Conservation (phyloP, 1,140 invertebrate species). For the Saxidomus purpurata region DNA sequence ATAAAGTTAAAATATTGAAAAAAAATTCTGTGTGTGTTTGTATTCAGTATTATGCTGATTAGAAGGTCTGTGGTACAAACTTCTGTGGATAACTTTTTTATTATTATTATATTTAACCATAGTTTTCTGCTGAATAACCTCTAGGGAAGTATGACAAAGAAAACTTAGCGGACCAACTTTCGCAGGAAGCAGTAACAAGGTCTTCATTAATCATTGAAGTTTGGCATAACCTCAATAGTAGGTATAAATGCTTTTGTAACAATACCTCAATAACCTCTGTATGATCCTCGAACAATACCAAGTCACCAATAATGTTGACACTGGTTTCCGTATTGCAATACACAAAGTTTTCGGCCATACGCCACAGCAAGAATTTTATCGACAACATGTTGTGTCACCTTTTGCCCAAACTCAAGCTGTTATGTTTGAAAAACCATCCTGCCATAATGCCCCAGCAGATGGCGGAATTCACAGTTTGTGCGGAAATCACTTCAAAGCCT, state of each 20-base stretch:
- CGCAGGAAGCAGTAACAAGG: neutral
- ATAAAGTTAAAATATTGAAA: too few species aligned
- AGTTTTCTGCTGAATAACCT: too few species aligned
- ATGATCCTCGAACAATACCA: neutral
- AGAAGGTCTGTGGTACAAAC: too few species aligned
- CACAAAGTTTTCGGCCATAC: slow-evolving; percentile 17
- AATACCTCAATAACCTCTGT: neutral
- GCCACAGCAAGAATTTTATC: neutral
- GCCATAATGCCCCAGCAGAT: slow-evolving; percentile 33
- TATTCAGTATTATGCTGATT: too few species aligned
- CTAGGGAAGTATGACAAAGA: too few species aligned
- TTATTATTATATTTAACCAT: too few species aligned
- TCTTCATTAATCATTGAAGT: neutral
- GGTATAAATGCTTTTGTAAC: neutral
- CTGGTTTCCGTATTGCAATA: neutral
- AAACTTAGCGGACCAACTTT: neutral
- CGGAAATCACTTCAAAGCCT: slow-evolving; percentile 20
- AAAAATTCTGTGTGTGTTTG: too few species aligned
- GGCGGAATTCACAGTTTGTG: slow-evolving; percentile 40
- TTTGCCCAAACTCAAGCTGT: slow-evolving; percentile 42
- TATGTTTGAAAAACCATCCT: slow-evolving; percentile 28
- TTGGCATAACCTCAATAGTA: neutral
- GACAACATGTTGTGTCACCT: slow-evolving; percentile 15
- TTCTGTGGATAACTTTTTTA: too few species aligned
- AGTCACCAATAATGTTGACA: neutral